Conservation (phyloP, 2,888 invertebrate species). For the Drosophila anomalipes region DNA sequence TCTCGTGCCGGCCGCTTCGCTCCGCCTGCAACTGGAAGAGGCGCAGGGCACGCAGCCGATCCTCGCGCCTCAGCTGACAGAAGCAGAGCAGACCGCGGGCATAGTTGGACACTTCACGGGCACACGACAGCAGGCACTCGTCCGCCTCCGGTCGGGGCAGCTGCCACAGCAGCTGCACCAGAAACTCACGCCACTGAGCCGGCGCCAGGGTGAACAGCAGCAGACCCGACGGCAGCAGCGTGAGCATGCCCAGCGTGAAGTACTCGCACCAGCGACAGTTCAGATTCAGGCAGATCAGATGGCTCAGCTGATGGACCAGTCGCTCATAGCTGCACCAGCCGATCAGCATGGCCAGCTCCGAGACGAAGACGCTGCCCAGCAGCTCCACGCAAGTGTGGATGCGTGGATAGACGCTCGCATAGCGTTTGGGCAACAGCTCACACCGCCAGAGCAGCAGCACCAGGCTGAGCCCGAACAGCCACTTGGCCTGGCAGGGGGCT, state of each 20-base stretch:
- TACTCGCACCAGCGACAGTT: slow-evolving; percentile 46
- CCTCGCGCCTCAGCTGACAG: slow-evolving; percentile 38
- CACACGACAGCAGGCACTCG: slow-evolving; percentile 32
- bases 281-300: slow-evolving; percentile 20
- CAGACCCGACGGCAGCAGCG: slow-evolving; percentile 27
- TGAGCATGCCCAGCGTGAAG: slow-evolving; percentile 27
- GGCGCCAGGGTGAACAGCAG: slow-evolving; percentile 37
- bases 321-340: slow-evolving; percentile 54
- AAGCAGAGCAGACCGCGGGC: slow-evolving; percentile 29
- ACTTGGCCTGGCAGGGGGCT: slow-evolving; percentile 15
- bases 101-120: slow-evolving; percentile 33
- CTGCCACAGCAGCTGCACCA: slow-evolving; percentile 37
- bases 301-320: slow-evolving; percentile 24
- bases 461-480: slow-evolving; percentile 34
- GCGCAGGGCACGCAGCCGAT: slow-evolving; percentile 44
- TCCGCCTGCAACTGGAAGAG: slow-evolving; percentile 41
- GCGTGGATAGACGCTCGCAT: slow-evolving; percentile 19
- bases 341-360: slow-evolving; percentile 40
- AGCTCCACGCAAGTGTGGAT: slow-evolving; percentile 35
- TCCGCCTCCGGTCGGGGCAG: slow-evolving; percentile 45
- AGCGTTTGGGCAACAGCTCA: slow-evolving; percentile 43
- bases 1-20: neutral
- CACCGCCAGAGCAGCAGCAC: slow-evolving; percentile 42
- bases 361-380: slow-evolving; percentile 43
- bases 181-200: slow-evolving; percentile 36